Evolutionary conservation across 2,888 invertebrate species (phyloP).

Genomic region (Monopis laevigella): DNA sequence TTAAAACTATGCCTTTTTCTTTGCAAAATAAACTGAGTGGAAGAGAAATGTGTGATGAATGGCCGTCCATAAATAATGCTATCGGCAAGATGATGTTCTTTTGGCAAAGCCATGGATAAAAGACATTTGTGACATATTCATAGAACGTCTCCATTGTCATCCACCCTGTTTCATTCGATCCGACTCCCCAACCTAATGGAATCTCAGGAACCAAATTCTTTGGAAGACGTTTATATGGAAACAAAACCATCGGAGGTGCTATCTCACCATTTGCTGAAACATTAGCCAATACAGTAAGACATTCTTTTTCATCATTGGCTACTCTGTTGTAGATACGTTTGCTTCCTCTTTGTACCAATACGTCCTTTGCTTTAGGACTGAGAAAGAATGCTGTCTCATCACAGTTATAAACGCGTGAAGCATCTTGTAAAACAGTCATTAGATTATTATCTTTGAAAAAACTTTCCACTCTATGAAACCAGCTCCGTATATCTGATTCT

Average conservation of each 20-base stretch:
- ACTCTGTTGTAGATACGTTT: conserved; percentile 19
- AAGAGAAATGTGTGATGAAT: conserved; percentile 21
- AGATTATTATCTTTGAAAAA: conserved; percentile 12
- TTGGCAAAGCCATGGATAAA: conserved; percentile 21
- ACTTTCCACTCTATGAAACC: conserved; percentile 13
- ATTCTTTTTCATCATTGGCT: conserved; percentile 18
- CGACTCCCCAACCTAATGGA: conserved; percentile 14
- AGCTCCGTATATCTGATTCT: conserved; percentile 9
- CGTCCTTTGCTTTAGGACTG: conserved; percentile 19
- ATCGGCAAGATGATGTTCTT: conserved; percentile 20
- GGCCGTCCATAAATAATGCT: conserved; percentile 23
- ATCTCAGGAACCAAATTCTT: conserved; percentile 11
- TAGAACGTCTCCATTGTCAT: conserved; percentile 18
- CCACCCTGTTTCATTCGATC: conserved; percentile 18
- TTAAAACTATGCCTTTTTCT: conserved; percentile 20
- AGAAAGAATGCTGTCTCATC: conserved; percentile 21
- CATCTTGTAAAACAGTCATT: conserved; percentile 12
- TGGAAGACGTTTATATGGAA: conserved; percentile 15
- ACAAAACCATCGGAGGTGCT: conserved; percentile 19
- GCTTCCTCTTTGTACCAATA: conserved; percentile 19
- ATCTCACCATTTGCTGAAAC: conserved; percentile 16
- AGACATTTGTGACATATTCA: conserved; percentile 19
- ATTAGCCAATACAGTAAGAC: conserved; percentile 16
- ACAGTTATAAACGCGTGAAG: conserved; percentile 17
- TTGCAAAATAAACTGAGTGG: conserved; percentile 20